These are phyloP conservation scores for Drosophila subquinaria DNA, from an alignment of 2,888 invertebrate species.

Conservation along the genomic window DNA sequence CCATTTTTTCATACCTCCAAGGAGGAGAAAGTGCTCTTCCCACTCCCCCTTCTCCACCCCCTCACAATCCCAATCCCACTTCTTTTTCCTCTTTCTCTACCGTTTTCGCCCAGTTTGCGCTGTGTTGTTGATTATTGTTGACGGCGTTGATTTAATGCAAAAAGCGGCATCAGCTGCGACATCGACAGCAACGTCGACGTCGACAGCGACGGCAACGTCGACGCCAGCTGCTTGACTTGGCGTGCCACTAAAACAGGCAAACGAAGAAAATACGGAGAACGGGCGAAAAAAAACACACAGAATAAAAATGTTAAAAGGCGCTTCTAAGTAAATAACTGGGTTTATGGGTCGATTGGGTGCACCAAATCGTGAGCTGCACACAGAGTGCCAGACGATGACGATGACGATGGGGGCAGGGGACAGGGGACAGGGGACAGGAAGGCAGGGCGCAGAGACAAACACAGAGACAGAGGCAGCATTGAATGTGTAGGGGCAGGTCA, in stretches of 20 bases:
- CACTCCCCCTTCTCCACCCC: not conserved
- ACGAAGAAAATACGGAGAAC: constrained; percentile 50
- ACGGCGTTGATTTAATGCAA: constrained; percentile 81
- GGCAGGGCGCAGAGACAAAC: not conserved
- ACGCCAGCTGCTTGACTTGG: constrained; percentile 47
- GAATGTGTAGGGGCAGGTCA: not conserved
- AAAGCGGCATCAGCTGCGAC: constrained; percentile 40
- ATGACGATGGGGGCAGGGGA: not conserved
- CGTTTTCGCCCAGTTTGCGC: constrained; percentile 30
- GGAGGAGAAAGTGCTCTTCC: constrained; percentile 42
- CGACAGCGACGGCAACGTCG: constrained; percentile 12
- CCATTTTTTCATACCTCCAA: not conserved
- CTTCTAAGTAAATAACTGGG: constrained; percentile 83
- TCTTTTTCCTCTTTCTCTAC: not conserved
- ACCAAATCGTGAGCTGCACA: constrained; percentile 81
- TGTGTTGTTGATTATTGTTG: constrained; percentile 80
- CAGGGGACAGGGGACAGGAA: not conserved
- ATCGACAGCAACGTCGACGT: constrained; percentile 24
- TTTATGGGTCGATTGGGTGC: constrained; percentile 85
- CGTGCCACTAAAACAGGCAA: constrained; percentile 51
- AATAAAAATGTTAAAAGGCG: constrained; percentile 78
- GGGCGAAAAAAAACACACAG: constrained; percentile 21
- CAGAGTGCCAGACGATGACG: constrained; percentile 45
- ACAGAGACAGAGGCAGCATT: not conserved
- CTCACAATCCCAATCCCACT: not conserved